phyloP scores from a whole-genome alignment of 2,113 vertebrate species.

The Corythoichthys haematopterus region DNA sequence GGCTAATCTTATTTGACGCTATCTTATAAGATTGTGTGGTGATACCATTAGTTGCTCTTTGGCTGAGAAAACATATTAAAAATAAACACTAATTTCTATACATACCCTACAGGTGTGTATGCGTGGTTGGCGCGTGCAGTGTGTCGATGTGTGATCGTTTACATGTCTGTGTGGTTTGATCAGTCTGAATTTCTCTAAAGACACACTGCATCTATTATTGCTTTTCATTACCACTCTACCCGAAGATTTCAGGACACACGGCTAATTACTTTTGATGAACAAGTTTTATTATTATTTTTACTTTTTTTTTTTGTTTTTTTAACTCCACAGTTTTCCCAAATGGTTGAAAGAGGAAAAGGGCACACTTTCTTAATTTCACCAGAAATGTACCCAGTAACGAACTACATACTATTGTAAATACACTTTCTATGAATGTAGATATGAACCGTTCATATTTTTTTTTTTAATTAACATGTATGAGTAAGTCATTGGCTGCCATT shows the following conservation, averaged over 20 bases:
- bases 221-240: not conserved
- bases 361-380: too few species aligned
- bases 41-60: not conserved
- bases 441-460: too few species aligned
- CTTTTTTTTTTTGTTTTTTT: not conserved
- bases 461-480: too few species aligned
- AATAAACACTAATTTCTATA: not conserved
- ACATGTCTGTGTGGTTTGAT: not conserved
- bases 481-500: too few species aligned
- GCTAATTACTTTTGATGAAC: not conserved
- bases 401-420: too few species aligned
- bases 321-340: not conserved
- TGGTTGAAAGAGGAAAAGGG: not conserved
- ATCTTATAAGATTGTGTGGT: not conserved
- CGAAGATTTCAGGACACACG: not conserved
- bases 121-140: not conserved
- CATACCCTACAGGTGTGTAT: not conserved
- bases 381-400: too few species aligned
- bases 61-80: not conserved
- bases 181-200: not conserved
- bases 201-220: not conserved
- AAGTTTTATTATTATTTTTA: too few species aligned
- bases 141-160: not conserved
- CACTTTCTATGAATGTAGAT: too few species aligned
- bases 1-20: constrained; percentile 20